Evolutionary conservation across 2,888 invertebrate genomes (phyloP), one percentile per base, ranked within the genome.

Genomic region (Cantharis nigra): DNA sequence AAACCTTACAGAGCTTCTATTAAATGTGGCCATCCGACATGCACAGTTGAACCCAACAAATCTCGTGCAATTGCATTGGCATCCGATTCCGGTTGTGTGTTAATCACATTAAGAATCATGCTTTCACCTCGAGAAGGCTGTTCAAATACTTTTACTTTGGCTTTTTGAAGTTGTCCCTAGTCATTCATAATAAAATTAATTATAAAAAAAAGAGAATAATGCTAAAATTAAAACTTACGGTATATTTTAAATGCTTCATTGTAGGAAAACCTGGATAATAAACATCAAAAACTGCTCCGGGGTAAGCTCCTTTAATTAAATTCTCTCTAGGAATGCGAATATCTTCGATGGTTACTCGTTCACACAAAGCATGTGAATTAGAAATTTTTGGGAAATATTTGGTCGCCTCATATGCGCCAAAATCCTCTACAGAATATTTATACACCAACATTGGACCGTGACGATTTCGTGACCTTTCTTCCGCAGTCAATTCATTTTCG

Each of bases 201-300:
- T 30, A 9, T 26, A 20, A 16, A 30, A 20, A n/a, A 30, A 13
- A 13, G 16, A 5, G 9, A 30, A 30, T 9, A n/a, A n/a, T 20
- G 11, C n/a, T 11, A 65, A 63, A 0, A 63, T 28, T 67, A 16
- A 67, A 82, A 88, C 91, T 88, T 88, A 95, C 96, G 85, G 89
- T 91, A 87, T 97, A 97, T 23, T 93, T 90, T 62, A 98, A 89
- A 88, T 97, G 95, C 82, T 94, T 94, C 88, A 98, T 91, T 0
- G 97, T 97, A 0, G 98, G 98, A 87, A 99, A 99, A 10, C 98
- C 98, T 0, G 96, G 95, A 88, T 94, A 96, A 86, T 94, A 93
- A 71, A 94, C 90, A 83, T 94, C 92, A 33, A 92, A 87, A 76
- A 90, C 89, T 0, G 93, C 93, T 74, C 93, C 93, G 0, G 93